phyloP scores from a whole-genome alignment of 2,113 vertebrate species.

The Urocynchramus pylzowi region DNA sequence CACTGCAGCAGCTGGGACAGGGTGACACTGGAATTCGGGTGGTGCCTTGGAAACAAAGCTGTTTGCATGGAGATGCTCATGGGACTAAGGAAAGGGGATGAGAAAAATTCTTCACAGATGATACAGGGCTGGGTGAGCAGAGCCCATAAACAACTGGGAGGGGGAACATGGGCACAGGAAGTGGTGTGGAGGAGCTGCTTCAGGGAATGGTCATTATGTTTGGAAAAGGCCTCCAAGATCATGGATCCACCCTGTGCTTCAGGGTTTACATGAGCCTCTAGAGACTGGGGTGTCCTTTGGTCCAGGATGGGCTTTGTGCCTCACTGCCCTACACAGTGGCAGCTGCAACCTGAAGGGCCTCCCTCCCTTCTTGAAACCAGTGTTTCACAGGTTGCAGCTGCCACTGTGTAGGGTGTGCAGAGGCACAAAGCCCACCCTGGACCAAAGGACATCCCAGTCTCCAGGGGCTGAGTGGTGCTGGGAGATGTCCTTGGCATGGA shows the following conservation, averaged over 20 bases:
- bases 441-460: background rate
- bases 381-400: background rate
- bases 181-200: background rate
- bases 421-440: background rate
- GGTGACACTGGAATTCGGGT: background rate
- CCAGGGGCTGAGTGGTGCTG: background rate
- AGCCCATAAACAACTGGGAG: background rate
- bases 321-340: too few species aligned
- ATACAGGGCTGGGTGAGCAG: background rate
- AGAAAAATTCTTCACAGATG: background rate
- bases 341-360: too few species aligned
- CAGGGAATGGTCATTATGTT: background rate
- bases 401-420: accelerated
- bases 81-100: background rate
- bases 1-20: accelerated
- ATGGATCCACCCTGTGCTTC: background rate
- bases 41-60: background rate
- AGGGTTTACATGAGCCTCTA: too few species aligned
- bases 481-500: background rate
- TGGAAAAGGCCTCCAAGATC: background rate
- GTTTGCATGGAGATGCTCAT: background rate
- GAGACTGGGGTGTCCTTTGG: too few species aligned
- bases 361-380: background rate
- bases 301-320: too few species aligned
- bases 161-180: background rate